phyloP scores from a whole-genome alignment of 2,113 vertebrate genomes.

The Gulo gulo region DNA sequence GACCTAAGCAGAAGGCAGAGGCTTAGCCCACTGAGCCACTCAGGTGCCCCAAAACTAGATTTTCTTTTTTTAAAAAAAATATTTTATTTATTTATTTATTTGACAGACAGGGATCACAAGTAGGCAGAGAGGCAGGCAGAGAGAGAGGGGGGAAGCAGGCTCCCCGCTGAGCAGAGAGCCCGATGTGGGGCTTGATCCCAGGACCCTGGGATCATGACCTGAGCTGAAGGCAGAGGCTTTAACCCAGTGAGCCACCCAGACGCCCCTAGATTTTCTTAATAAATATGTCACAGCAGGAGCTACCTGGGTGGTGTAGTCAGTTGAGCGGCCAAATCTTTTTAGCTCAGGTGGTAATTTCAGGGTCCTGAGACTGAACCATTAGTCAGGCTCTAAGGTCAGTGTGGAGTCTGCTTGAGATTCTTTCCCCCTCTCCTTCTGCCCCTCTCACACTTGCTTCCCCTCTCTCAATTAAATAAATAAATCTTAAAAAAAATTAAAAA shows the following conservation, averaged over 20 bases:
- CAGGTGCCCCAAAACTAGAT: not conserved
- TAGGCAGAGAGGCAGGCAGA: too few relatives aligned
- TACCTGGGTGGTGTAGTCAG: not conserved
- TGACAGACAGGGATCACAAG: too few relatives aligned
- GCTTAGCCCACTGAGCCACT: too few relatives aligned
- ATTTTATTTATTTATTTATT: too few relatives aligned
- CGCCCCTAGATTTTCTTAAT: not conserved
- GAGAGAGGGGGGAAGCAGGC: too few relatives aligned
- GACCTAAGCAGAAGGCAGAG: too few relatives aligned
- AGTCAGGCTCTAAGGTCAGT: not conserved
- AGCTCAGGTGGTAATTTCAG: not conserved
- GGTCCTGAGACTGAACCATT: not conserved
- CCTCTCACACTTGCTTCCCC: not conserved
- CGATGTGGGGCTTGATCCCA: too few relatives aligned
- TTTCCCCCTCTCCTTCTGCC: not conserved
- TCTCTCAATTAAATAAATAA: not conserved
- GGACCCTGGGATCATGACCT: too few relatives aligned
- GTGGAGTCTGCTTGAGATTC: not conserved
- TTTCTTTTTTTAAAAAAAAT: not conserved
- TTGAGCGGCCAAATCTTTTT: not conserved
- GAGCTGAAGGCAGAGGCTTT: too few relatives aligned
- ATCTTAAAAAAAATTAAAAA: not conserved
- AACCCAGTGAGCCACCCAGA: too few relatives aligned
- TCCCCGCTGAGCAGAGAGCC: too few relatives aligned
- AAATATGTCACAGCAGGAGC: not conserved